A percentile compares a stretch with the other conserved stretches of the same genome.
phyloP scores from a whole-genome alignment of 2,888 invertebrate genomes.

The Hololepta plana region DNA sequence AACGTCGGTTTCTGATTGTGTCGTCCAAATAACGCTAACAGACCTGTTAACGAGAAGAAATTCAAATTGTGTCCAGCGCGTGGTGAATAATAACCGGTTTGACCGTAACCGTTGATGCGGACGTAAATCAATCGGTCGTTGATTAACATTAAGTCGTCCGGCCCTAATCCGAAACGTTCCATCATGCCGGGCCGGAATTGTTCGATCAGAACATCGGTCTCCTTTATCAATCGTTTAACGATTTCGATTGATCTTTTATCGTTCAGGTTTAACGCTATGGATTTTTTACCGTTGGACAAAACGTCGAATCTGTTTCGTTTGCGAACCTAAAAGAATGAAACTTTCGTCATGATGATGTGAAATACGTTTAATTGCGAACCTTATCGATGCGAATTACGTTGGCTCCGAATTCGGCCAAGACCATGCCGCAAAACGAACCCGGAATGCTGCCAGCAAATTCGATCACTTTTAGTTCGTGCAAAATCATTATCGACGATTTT shows the following conservation, averaged over 20 bases:
- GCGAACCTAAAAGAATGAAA: constrained; percentile 32
- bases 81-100: constrained; percentile 51
- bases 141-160: constrained; percentile 43
- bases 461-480: constrained; percentile 72
- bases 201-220: constrained; percentile 81
- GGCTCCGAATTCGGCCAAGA: constrained; percentile 92
- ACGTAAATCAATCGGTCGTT: constrained; percentile 80
- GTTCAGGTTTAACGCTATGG: constrained; percentile 70
- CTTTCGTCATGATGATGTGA: constrained; percentile 3
- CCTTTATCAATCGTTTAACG: constrained; percentile 45
- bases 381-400: constrained; percentile 75
- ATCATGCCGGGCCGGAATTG: constrained; percentile 88
- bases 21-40: constrained; percentile 65
- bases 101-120: constrained; percentile 84
- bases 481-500: too few relatives aligned
- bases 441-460: constrained; percentile 94
- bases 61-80: constrained; percentile 97
- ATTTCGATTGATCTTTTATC: constrained; percentile 45
- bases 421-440: constrained; percentile 87
- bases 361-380: constrained; percentile 29
- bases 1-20: constrained; percentile 48
- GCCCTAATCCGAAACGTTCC: constrained; percentile 83
- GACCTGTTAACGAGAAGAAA: constrained; percentile 74
- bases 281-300: constrained; percentile 67
- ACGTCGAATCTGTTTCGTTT: constrained; percentile 36